phyloP scores from a whole-genome alignment of 2,888 invertebrate genomes.

The Arctia plantaginis region DNA sequence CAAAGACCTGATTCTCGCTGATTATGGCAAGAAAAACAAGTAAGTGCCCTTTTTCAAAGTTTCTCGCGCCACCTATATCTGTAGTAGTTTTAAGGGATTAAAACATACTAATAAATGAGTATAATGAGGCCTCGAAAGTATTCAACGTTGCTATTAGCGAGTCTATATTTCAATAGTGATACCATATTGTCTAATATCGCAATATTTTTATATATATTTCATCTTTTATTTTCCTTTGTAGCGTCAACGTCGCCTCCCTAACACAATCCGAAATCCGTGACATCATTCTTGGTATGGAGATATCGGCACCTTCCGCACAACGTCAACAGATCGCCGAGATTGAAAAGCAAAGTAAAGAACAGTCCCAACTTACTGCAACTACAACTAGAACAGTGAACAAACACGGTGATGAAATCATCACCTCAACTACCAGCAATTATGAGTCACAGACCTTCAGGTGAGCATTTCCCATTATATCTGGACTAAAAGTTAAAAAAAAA shows the following conservation, averaged over 20 bases:
- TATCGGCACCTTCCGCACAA: constrained; percentile 99
- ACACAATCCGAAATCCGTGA: constrained; percentile 99
- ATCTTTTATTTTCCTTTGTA: constrained; percentile 57
- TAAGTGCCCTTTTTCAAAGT: constrained; percentile 68
- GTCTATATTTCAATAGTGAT: not conserved
- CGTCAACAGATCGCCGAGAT: constrained; percentile 99
- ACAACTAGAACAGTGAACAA: constrained; percentile 99
- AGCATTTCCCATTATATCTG: not conserved
- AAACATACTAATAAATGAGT: not conserved
- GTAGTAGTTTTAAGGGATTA: not conserved
- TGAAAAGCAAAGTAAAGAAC: constrained; percentile 99
- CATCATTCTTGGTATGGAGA: constrained; percentile 99
- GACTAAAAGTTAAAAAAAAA: not conserved
- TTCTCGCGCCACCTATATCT: not conserved
- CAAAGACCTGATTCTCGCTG: constrained; percentile 99
- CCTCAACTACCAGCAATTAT: constrained; percentile 99
- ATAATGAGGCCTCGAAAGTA: not conserved
- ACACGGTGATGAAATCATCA: constrained; percentile 99
- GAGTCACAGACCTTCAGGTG: constrained; percentile 97
- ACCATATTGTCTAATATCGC: not conserved
- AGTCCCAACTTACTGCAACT: constrained; percentile 98
- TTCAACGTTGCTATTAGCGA: not conserved
- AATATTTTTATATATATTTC: not conserved
- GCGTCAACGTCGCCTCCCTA: constrained; percentile 98
- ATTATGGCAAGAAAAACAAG: constrained; percentile 99